Conservation (phyloP, 2,888 invertebrate genomes). For the Drosophila neoperkinsi region DNA sequence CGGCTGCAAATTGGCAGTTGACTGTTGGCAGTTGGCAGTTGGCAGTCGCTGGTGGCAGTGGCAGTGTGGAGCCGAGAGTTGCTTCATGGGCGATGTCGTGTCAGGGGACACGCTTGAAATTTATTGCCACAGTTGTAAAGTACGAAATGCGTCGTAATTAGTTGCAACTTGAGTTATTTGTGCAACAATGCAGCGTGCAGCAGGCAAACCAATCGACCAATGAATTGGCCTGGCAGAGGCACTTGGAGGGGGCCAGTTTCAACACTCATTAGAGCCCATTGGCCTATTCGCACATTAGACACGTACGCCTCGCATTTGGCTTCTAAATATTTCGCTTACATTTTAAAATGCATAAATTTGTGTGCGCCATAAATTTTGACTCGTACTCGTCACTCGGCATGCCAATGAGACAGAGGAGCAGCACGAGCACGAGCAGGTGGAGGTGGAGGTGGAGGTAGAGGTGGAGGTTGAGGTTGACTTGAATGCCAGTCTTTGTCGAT, state of each 20-base stretch:
- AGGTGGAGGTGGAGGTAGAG: not conserved
- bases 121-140: slow-evolving; percentile 78
- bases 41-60: slow-evolving; percentile 10
- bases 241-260: not conserved
- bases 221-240: slow-evolving; percentile 21
- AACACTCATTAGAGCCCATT: slow-evolving; percentile 56
- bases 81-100: slow-evolving; percentile 65
- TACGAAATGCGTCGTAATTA: slow-evolving; percentile 80
- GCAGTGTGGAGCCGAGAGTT: slow-evolving; percentile 23
- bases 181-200: slow-evolving; percentile 70
- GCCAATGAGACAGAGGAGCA: slow-evolving; percentile 61
- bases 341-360: slow-evolving; percentile 76
- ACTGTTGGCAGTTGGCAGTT: not conserved
- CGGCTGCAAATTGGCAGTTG: slow-evolving; percentile 1
- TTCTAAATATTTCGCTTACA: slow-evolving; percentile 64
- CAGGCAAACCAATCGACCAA: slow-evolving; percentile 44
- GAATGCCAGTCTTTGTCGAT: slow-evolving; percentile 49
- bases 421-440: too few species aligned
- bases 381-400: slow-evolving; percentile 59
- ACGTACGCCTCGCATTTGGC: slow-evolving; percentile 64
- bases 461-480: not conserved
- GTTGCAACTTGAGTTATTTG: slow-evolving; percentile 81
- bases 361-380: slow-evolving; percentile 63
- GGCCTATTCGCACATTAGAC: slow-evolving; percentile 76
- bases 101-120: slow-evolving; percentile 76